Evolutionary conservation across 2,888 invertebrate species (phyloP), one percentile per base, ranked within the genome.

Genomic region (Pherbina coryleti): DNA sequence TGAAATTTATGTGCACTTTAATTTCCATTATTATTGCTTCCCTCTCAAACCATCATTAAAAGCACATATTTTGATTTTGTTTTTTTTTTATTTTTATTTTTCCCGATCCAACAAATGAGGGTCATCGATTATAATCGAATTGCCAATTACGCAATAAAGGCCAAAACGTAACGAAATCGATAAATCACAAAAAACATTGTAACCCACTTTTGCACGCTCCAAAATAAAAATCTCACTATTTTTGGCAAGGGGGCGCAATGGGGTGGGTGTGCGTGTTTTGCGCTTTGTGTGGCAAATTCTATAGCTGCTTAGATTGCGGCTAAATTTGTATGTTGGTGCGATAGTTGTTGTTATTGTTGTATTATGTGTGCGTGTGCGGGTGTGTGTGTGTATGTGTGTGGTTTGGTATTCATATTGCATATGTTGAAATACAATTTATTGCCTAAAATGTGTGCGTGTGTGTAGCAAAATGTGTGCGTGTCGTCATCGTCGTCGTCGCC

Each of bases 181-280:
- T 80, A 81, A 81, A 82, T 80, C 80, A 81, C 78, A 81, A 76
- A 60, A 75, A 57, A 51, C 70, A 64, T 70, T 44, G 70, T 19
- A 9, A 66, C 62, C 70, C 55, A 75, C 62, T 19, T 62, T 55
- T 19, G 72, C 51, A 60, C 66, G 70, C 25, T 34, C 8, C 34
- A 31, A 14, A 37, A 74, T 7, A 51, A n/a, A 53, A 44, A 44
- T 44, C 44, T 44, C 44, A 44, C 44, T 2, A 44, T 11, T 11
- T 44, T 44, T 14, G 37, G 37, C 11, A 44, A 2, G 44, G 44
- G 57, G 25, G 57, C 0, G 9, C 25, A 9, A 25, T 8, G 57
- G 57, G 22, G 57, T 19, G 57, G 8, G 22, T 60, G 57, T 60
- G 57, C 57, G 22, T 55, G 44, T 55, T 2, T 60, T 22, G 57